These are phyloP conservation scores for Epizoanthus fatuus DNA, from an alignment of 92 coral and sea anemone genomes.

Conservation along the genomic window DNA sequence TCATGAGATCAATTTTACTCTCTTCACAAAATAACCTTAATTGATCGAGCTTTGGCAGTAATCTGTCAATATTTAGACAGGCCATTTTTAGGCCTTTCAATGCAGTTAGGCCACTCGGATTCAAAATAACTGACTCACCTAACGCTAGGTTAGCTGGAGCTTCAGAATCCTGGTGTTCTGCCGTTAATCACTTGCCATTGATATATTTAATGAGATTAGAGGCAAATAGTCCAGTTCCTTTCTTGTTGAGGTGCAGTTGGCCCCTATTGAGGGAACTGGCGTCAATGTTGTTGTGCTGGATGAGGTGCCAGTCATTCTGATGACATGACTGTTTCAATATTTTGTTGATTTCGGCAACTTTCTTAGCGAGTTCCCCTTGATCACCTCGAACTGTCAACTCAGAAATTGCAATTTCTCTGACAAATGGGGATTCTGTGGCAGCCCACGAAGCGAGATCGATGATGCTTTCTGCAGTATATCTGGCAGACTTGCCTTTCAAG, in stretches of 20 bases:
- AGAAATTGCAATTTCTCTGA: background rate
- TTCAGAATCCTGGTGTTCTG: constrained; percentile 6
- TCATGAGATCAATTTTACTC: background rate
- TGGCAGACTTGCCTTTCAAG: background rate
- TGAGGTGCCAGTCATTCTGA: constrained; percentile 6
- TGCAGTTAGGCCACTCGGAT: background rate
- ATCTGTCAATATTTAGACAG: constrained; percentile 6
- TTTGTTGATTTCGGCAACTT: constrained; percentile 3
- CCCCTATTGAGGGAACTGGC: background rate
- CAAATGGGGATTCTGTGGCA: background rate
- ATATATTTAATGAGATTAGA: constrained; percentile 15
- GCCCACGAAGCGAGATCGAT: constrained; percentile 10
- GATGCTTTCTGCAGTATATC: background rate
- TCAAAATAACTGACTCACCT: background rate
- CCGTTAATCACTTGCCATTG: constrained; percentile 6
- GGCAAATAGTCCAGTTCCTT: constrained; percentile 8
- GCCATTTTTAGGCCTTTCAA: constrained; percentile 9
- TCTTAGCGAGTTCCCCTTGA: background rate
- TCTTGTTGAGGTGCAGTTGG: constrained; percentile 4
- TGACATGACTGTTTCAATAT: constrained; percentile 5
- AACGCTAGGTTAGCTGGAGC: background rate
- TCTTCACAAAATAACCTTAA: constrained; percentile 11
- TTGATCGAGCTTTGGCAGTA: constrained; percentile 7
- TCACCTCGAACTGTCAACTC: constrained; percentile 4
- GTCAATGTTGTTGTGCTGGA: constrained; percentile 1